phyloP scores from a whole-genome alignment of 2,113 vertebrate genomes.

The Oplegnathus fasciatus region DNA sequence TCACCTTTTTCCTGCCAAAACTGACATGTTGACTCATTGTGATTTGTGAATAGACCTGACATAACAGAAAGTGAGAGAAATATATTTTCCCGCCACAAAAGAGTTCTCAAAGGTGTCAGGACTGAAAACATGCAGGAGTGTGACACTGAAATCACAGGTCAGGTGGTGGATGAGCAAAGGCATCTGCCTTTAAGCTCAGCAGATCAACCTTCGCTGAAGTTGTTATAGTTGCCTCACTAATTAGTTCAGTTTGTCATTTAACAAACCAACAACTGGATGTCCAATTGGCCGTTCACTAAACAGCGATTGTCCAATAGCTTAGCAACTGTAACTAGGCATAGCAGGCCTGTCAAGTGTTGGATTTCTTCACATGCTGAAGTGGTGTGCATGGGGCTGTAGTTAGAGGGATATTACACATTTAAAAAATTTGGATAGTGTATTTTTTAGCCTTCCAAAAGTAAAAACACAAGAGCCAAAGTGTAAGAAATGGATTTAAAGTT shows the following conservation, averaged over 20 bases:
- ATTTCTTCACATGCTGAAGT: neutral
- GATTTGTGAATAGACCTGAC: conserved; percentile 21
- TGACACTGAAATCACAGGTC: conserved; percentile 4
- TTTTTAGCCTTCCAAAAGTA: neutral
- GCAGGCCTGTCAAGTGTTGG: neutral
- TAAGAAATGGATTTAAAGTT: neutral
- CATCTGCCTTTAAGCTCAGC: neutral
- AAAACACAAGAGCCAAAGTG: neutral
- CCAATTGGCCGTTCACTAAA: neutral
- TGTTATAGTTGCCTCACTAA: neutral
- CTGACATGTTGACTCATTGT: conserved; percentile 31
- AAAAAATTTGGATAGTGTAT: neutral
- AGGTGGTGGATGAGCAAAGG: neutral
- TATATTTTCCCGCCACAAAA: neutral
- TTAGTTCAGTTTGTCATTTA: neutral
- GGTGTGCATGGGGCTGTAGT: neutral
- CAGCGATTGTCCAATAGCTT: neutral
- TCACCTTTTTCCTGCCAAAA: conserved; percentile 31
- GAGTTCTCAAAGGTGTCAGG: neutral
- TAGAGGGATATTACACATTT: no score
- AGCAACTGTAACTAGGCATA: neutral
- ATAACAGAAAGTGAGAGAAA: conserved; percentile 30
- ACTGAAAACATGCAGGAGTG: neutral
- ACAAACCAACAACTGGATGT: conserved; percentile 8
- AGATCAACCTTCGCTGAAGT: neutral